phyloP scores from a whole-genome alignment of 37 sponge, comb jelly and placozoan species.

The Mnemiopsis leidyi region DNA sequence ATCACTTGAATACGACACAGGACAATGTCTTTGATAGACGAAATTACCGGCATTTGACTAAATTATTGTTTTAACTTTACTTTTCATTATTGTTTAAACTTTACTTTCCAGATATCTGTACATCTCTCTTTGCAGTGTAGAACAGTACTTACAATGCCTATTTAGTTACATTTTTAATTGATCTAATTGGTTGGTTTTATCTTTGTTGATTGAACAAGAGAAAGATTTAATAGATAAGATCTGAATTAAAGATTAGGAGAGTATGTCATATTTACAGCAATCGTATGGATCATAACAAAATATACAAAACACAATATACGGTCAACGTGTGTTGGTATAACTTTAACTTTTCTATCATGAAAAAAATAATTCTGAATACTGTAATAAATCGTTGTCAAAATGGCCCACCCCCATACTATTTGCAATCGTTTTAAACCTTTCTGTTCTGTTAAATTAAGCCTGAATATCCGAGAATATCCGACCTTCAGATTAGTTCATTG shows the following conservation, averaged over 20 bases:
- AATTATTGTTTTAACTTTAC: background rate
- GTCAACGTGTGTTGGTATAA: too few relatives aligned
- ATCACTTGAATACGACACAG: too few relatives aligned
- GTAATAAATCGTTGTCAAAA: too few relatives aligned
- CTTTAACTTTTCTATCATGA: too few relatives aligned
- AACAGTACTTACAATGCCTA: background rate
- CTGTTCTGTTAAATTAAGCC: too few relatives aligned
- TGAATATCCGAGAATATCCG: too few relatives aligned
- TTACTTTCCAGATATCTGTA: background rate
- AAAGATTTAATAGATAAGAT: background rate
- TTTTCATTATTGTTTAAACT: background rate
- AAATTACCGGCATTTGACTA: background rate
- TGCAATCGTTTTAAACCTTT: too few relatives aligned
- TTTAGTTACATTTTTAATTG: background rate
- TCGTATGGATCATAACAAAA: background rate
- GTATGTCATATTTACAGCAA: background rate
- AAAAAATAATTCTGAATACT: too few relatives aligned
- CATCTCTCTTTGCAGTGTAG: background rate
- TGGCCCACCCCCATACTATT: too few relatives aligned
- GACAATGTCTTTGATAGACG: too few relatives aligned
- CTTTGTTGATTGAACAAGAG: background rate
- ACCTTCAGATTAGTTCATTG: too few relatives aligned
- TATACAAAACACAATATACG: too few relatives aligned
- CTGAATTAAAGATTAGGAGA: background rate
- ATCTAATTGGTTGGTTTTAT: background rate